Conservation (phyloP, 1,140 invertebrate species). For the Batillaria attramentaria region DNA sequence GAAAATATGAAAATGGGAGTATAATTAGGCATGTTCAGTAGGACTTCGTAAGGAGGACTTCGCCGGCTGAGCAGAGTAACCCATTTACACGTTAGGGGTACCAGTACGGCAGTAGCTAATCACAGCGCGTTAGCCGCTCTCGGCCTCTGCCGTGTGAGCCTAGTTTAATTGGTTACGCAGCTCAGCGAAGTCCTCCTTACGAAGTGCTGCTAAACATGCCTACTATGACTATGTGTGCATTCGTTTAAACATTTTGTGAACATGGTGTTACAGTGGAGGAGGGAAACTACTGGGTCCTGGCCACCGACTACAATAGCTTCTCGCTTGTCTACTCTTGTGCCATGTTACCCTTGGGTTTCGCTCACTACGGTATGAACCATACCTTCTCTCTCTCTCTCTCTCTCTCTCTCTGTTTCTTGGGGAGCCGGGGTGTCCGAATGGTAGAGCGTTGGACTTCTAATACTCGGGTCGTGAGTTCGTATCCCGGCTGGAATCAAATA, state of each 20-base stretch:
- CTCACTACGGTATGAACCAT: not conserved
- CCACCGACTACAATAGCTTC: not conserved
- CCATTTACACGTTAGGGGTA: too few species aligned
- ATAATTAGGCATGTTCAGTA: too few species aligned
- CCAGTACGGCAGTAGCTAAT: too few species aligned
- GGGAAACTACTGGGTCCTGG: constrained; percentile 17
- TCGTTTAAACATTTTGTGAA: not conserved
- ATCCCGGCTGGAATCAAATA: too few species aligned
- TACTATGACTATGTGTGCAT: not conserved
- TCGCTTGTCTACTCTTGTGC: constrained; percentile 19
- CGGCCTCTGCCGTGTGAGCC: too few species aligned
- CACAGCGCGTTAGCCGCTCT: too few species aligned
- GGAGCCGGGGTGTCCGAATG: not conserved
- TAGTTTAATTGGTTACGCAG: too few species aligned
- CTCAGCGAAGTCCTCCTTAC: too few species aligned
- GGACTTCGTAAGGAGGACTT: too few species aligned
- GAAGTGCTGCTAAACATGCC: too few species aligned
- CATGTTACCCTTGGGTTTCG: not conserved
- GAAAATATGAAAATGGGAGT: too few species aligned
- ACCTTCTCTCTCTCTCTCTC: not conserved
- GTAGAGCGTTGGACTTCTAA: not conserved
- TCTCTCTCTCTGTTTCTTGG: not conserved
- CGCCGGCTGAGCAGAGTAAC: too few species aligned
- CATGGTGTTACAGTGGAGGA: not conserved
- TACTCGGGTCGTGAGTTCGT: not conserved